Conservation (phyloP, 2,113 vertebrate species). For the Notechis scutatus region DNA sequence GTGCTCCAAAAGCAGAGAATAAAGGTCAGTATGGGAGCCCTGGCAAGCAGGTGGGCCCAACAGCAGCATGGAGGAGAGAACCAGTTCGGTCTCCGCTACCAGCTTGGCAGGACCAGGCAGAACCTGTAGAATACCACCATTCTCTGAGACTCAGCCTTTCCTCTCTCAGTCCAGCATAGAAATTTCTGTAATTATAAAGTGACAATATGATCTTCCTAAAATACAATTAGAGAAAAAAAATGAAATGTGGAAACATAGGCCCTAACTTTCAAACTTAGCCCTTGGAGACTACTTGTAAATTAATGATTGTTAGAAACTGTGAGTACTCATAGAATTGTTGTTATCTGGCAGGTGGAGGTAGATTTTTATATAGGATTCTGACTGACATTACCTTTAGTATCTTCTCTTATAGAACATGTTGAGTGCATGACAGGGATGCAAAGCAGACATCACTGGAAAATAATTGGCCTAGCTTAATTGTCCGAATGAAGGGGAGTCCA, state of each 20-base stretch:
- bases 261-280: neutral
- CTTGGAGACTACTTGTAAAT: neutral
- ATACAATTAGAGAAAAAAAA: neutral
- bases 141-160: neutral
- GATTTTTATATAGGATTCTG: neutral
- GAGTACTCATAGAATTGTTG: neutral
- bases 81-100: too few species aligned
- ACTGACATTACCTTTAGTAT: neutral
- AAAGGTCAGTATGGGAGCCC: too few species aligned
- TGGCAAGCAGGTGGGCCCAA: too few species aligned
- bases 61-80: too few species aligned
- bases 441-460: neutral
- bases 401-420: neutral
- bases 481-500: neutral
- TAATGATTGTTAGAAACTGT: neutral
- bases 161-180: neutral
- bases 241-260: neutral
- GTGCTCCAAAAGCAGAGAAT: too few species aligned
- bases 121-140: too few species aligned
- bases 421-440: neutral
- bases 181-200: neutral
- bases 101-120: too few species aligned
- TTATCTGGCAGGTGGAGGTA: neutral
- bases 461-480: neutral
- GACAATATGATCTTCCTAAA: neutral